Evolutionary conservation across 2,888 invertebrate genomes (phyloP), one percentile per base, ranked within the genome.

Genomic region (Ptilodon capucinus): DNA sequence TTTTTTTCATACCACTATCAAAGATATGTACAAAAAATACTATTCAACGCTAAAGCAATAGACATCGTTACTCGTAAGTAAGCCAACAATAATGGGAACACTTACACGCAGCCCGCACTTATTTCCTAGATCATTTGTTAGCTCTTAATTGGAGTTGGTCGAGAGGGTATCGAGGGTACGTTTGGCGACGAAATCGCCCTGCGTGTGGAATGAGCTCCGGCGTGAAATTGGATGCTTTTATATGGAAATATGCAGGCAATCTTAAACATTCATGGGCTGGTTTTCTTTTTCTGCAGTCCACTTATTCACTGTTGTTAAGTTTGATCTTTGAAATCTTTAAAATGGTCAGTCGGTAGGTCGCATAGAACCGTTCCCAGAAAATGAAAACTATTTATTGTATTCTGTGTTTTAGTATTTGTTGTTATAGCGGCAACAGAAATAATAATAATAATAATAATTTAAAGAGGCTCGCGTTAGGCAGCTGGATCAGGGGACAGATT

Each of bases 61-160:
- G 46, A 17, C 35, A 35, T 35, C 11, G 9, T 17, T 35, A 17
- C 16, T 35, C 16, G 16, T 35, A 35, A 32, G 17, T 38, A 38
- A 38, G 19, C 19, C 38, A 38, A 13, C 16, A 13, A 2, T 46
- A 51, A 55, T 57, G 54, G 40, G 46, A 50, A 48, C 44, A 51
- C 55, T 53, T 58, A 51, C 48, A 38, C 50, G 62, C 58, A 64
- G 56, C 52, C 60, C 54, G 62, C 54, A 64, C 47, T 57, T 57
- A 62, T 63, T 59, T 57, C 57, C 54, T 65, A 64, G 56, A 59
- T 60, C 63, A 65, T 72, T 72, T 68, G 71, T 68, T 68, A 57
- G 58, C 51, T 64, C 61, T 71, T 71, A 73, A 73, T 73, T 71
- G 69, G 66, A 66, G 62, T 57, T 47, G 61, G 57, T 57, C 56